phyloP scores from a whole-genome alignment of 2,113 vertebrate genomes.

The Accipiter virgatus region DNA sequence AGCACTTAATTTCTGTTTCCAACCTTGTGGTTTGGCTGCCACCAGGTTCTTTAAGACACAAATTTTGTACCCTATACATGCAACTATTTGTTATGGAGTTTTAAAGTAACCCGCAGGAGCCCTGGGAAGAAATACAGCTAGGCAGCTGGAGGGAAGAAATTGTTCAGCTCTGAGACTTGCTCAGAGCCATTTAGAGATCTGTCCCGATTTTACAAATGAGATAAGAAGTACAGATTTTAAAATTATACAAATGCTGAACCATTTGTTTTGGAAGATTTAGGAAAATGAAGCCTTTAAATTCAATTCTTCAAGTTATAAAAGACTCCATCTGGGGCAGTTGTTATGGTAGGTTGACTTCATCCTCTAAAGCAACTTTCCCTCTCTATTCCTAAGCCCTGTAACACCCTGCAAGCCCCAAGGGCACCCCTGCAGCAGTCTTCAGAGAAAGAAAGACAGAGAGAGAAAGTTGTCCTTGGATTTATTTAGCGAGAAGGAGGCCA shows the following conservation, averaged over 20 bases:
- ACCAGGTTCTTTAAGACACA: neutral
- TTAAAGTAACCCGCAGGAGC: neutral
- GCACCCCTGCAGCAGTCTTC: conserved; percentile 34
- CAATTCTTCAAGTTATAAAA: neutral
- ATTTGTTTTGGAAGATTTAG: conserved; percentile 5
- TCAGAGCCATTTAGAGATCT: neutral
- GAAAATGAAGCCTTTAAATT: conserved; percentile 5
- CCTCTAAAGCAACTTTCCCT: neutral
- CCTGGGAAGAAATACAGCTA: neutral
- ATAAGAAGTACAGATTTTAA: neutral
- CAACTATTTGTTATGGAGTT: neutral
- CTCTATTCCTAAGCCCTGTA: neutral
- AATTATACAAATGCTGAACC: conserved; percentile 13
- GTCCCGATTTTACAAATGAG: conserved; percentile 6
- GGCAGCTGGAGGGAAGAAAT: neutral
- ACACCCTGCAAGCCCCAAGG: conserved; percentile 12
- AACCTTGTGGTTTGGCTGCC: neutral
- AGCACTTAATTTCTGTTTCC: neutral
- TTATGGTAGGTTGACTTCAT: neutral
- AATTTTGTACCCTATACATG: neutral
- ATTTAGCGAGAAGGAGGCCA: conserved; percentile 44
- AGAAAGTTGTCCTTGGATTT: conserved; percentile 55
- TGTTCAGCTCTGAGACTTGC: neutral
- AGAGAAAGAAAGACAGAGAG: conserved; percentile 37
- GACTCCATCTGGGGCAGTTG: neutral